Evolutionary conservation across 2,113 vertebrate genomes (phyloP), one percentile per base, ranked within the genome.

Genomic region (Mobula birostris): DNA sequence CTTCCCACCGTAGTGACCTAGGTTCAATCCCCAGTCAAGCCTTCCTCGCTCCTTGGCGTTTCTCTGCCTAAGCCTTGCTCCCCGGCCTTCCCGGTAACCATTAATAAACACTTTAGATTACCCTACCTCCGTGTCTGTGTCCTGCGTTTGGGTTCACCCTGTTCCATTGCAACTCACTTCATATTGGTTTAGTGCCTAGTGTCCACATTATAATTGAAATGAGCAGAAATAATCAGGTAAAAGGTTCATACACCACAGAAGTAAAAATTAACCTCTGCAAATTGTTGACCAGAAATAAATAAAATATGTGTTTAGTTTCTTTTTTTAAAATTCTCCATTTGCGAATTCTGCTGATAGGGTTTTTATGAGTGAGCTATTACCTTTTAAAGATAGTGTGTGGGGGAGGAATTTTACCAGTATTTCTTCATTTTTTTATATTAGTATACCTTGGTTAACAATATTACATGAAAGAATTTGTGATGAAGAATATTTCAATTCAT

Each of bases 381-480:
- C 68, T 40, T 40, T 92, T n/a, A 92, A 8, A 70, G 66, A 19
- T 92, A 24, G 90, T 19, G 15, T 40, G 14, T 17, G 14, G 58
- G 58, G 24, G 9, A 24, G 29, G 63, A 83, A 66, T 66, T 17
- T 90, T 48, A 61, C 24, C 56, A 61, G 61, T 29, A 40, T 92
- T 70, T 24, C 66, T 92, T 36, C 40, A 6, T 2, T 32, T 40
- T 11, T 40, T 63, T 70, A 72, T 92, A 72, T 72, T 87, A n/a
- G 83, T 12, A 79, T n/a, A 79, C 32, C 1, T 21, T 72, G 14
- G 19, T 72, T 72, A 48, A 93, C 48, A 48, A 74, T 74, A 24
- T 74, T 72, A 72, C 24, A 32, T 93, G 66, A 40, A 93, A 93
- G 90, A 7, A 72, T 92, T 68, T 70, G 70, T 92, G 21, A 72